These are phyloP conservation scores for Trogon surrucura DNA, from an alignment of 2,113 vertebrate genomes.

Conservation along the genomic window DNA sequence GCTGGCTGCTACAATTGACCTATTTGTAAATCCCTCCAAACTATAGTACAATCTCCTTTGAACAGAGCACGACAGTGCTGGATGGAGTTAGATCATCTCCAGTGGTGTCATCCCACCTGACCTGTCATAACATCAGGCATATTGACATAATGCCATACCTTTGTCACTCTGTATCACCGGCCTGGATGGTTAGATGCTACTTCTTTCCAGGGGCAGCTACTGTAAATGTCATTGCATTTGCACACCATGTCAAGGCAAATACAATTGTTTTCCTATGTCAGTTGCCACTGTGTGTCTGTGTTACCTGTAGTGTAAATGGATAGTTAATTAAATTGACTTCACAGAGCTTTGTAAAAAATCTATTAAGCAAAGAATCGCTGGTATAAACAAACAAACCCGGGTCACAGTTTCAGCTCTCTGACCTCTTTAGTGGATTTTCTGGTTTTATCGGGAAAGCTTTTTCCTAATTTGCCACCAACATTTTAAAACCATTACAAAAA, in stretches of 20 bases:
- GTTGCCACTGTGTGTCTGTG: not conserved
- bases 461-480: not conserved
- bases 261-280: not conserved
- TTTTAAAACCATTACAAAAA: not conserved
- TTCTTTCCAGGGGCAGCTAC: not conserved
- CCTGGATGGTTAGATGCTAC: not conserved
- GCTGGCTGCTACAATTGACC: not conserved
- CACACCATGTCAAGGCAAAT: not conserved
- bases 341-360: slow-evolving; percentile 11
- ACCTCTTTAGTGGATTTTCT: not conserved
- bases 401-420: not conserved
- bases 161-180: not conserved
- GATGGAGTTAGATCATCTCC: not conserved
- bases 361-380: slow-evolving; percentile 36
- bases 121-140: not conserved
- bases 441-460: not conserved
- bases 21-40: not conserved
- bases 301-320: not conserved
- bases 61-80: not conserved
- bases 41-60: not conserved
- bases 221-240: not conserved
- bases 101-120: not conserved
- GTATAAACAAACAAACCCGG: slow-evolving; percentile 32
- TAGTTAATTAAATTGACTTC: slow-evolving; percentile 37
- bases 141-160: not conserved